Base-by-base conservation (phyloP, 2,888 invertebrate species). In the Stenotaenia linearis region DNA sequence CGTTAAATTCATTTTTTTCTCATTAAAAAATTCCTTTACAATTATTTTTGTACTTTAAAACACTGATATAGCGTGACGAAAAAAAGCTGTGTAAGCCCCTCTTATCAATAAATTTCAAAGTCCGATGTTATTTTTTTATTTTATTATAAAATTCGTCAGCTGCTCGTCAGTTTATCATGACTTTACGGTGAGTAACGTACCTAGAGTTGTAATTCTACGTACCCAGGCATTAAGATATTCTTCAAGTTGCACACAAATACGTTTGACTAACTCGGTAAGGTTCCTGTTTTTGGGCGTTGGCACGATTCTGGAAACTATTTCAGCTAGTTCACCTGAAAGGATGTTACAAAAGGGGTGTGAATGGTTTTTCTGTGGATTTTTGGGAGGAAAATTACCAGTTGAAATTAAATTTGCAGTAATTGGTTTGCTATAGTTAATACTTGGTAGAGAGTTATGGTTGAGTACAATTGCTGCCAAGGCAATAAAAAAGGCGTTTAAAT, bases 191-290 rank as follows among this genome's bases (percentile, higher is more conserved):
- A 7, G 45, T 45, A n/a, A 45, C 4, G 21, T 18, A 18, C 18
- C 50, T 50, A 50, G 7, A n/a, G n/a, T 18, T 50, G 7, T 50
- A 15, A 50, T 50, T 21, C 69, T 25, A 69, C 69, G 69, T 69
- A 69, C 69, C 69, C 69, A 69, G 69, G 69, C 69, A 69, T 69
- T 69, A 69, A 69, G 69, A 69, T 69, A 28, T 25, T 69, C 69
- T 69, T 69, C 12, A 23, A 28, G 28, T 69, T 28, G 23, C 69
- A 69, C 28, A 15, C 69, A 69, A 69, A 69, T 69, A 69, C 25
- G 23, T 69, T n/a, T 18, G 69, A 25, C 28, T 1, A 69, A 23
- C 69, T 69, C 12, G 69, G 25, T 15, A 9, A 4, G n/a, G n/a
- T 2, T 69, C 69, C 25, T 69, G 28, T 25, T 69, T 28, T 23